phyloP scores from a whole-genome alignment of 2,888 invertebrate species.

The Agrotis puta region DNA sequence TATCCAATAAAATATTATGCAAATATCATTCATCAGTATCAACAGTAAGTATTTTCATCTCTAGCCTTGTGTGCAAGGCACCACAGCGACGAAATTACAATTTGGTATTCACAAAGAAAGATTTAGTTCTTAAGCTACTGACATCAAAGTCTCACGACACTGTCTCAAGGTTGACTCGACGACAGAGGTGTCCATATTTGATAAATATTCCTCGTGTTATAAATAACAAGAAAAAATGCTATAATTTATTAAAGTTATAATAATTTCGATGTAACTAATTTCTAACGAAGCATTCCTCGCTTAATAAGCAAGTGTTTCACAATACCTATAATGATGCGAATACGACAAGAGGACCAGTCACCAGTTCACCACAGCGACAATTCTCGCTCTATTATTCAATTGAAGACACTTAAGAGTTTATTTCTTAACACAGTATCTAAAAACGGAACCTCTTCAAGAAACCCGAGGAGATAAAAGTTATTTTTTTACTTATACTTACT shows the following conservation, averaged over 20 bases:
- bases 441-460: neutral
- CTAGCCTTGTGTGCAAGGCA: too few relatives aligned
- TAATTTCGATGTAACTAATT: neutral
- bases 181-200: neutral
- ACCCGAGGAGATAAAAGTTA: neutral
- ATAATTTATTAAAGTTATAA: neutral
- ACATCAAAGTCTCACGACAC: too few relatives aligned
- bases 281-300: neutral
- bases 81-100: too few relatives aligned
- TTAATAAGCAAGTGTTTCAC: slow-evolving; percentile 43
- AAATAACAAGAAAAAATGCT: neutral
- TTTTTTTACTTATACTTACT: neutral
- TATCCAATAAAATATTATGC: neutral
- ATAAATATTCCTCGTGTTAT: neutral
- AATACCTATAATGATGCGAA: slow-evolving; percentile 49
- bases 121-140: too few relatives aligned
- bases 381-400: slow-evolving; percentile 70
- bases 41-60: too few relatives aligned
- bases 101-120: too few relatives aligned
- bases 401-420: slow-evolving; percentile 68
- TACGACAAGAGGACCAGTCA: slow-evolving; percentile 42
- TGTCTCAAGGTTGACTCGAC: too few relatives aligned
- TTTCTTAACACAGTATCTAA: slow-evolving; percentile 21
- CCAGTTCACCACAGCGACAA: slow-evolving; percentile 18
- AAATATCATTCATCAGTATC: neutral